These are phyloP conservation scores for Plecotus auritus DNA, from an alignment of 2,113 vertebrate species.

Conservation along the genomic window DNA sequence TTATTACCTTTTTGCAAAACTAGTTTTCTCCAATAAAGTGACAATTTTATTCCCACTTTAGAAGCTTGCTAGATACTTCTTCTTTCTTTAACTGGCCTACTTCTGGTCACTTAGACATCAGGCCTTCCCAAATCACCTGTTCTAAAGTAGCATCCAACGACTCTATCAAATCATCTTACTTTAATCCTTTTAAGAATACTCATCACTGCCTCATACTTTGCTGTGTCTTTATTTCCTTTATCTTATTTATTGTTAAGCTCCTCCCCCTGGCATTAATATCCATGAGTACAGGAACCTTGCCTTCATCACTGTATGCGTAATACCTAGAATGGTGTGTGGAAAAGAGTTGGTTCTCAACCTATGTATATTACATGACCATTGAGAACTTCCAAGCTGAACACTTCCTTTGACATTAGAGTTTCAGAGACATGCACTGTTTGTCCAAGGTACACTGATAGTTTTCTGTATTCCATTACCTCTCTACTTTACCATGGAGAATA, in stretches of 20 bases:
- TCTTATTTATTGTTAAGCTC: background rate
- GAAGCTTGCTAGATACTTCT: background rate
- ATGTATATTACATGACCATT: background rate
- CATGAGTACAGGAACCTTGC: background rate
- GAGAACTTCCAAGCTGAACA: background rate
- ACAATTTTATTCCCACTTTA: background rate
- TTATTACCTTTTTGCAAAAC: background rate
- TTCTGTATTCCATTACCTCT: background rate
- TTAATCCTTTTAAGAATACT: background rate
- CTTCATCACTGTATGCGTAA: background rate
- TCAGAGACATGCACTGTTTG: background rate
- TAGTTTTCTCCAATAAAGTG: background rate
- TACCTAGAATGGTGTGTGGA: background rate
- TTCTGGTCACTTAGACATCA: background rate
- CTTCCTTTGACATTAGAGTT: background rate
- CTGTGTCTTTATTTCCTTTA: background rate
- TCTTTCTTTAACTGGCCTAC: background rate
- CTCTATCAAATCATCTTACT: background rate
- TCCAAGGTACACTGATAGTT: background rate
- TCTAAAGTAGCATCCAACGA: background rate
- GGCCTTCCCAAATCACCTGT: background rate
- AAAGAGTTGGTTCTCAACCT: background rate
- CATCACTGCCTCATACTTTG: background rate
- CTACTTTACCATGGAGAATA: background rate
- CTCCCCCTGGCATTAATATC: background rate